These are phyloP conservation scores for Chaetorhynchus papuensis DNA, from an alignment of 2,113 vertebrate species.

Conservation along the genomic window DNA sequence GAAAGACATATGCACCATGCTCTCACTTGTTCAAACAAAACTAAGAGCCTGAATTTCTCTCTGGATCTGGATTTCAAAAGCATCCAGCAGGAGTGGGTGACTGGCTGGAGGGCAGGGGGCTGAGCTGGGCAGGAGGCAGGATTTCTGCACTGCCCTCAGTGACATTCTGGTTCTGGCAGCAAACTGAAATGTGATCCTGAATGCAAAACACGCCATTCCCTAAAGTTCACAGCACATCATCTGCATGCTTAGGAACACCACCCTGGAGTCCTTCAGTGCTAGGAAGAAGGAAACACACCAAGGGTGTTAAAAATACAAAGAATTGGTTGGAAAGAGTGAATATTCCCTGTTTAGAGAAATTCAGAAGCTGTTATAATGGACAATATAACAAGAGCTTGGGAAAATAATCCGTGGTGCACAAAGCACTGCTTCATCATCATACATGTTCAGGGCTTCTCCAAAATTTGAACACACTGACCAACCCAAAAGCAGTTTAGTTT, in stretches of 20 bases:
- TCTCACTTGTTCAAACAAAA: not conserved
- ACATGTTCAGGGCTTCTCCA: not conserved
- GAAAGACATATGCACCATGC: not conserved
- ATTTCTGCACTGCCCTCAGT: not conserved
- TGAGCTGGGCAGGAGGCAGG: not conserved
- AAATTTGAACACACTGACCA: not conserved
- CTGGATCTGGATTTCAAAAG: not conserved
- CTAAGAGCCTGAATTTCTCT: not conserved
- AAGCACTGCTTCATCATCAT: not conserved
- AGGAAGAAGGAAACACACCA: not conserved
- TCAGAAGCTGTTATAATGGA: not conserved
- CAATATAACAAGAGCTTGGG: not conserved
- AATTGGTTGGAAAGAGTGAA: not conserved
- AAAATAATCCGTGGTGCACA: not conserved
- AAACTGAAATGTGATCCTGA: constrained; percentile 30
- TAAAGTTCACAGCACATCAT: not conserved
- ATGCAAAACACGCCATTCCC: not conserved
- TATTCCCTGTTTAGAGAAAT: not conserved
- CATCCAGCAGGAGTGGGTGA: not conserved
- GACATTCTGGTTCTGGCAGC: not conserved
- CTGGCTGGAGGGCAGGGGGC: not conserved
- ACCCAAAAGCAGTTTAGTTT: not conserved
- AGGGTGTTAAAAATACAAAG: not conserved
- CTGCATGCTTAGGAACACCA: not conserved
- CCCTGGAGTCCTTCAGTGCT: not conserved